Base-by-base conservation (phyloP, 2,888 invertebrate genomes). In the Agrochola lota region DNA sequence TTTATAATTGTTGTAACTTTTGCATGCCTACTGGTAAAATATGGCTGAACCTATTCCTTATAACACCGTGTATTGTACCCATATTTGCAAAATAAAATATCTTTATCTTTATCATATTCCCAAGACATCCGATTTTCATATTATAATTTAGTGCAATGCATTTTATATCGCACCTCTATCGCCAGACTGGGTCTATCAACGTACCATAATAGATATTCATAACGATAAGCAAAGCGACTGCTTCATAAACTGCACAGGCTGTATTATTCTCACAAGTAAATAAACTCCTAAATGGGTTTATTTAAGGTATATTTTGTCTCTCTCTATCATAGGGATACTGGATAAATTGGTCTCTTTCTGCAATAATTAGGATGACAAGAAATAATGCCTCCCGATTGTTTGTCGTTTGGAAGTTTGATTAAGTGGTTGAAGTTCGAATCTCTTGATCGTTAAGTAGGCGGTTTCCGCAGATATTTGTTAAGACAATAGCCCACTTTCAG, bases 281-380 rank as follows among this genome's bases (percentile, higher is more conserved):
- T 85, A 88, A 89, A 90, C 86, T 85, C 70, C 73, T 66, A 83
- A 87, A 87, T 90, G 79, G 85, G 74, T 86, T 76, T 87, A 87
- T 82, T 87, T 87, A 69, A 77, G 81, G 77, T 70, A 85, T 74
- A 80, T 83, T 87, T 85, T 77, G 79, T 87, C 85, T 83, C 81
- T 66, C 66, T 86, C 86, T 63, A 59, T 71, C 77, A 26, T 57
- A 60, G 11, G 9, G 40, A 30, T 17, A 15, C 26, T 55, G 71
- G 46, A 59, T 85, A 81, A 79, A 80, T 77, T 75, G 72, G 84
- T 83, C 83, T 84, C 85, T 85, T 80, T 88, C 86, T 60, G 63
- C 76, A 86, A 86, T 89, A 89, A 91, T 91, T 88, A 89, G 86
- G 86, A 81, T 81, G 89, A 87, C 87, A 89, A 85, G 86, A 88